Evolutionary conservation across 2,113 vertebrate genomes (phyloP).

Genomic region (Tetrax tetrax): DNA sequence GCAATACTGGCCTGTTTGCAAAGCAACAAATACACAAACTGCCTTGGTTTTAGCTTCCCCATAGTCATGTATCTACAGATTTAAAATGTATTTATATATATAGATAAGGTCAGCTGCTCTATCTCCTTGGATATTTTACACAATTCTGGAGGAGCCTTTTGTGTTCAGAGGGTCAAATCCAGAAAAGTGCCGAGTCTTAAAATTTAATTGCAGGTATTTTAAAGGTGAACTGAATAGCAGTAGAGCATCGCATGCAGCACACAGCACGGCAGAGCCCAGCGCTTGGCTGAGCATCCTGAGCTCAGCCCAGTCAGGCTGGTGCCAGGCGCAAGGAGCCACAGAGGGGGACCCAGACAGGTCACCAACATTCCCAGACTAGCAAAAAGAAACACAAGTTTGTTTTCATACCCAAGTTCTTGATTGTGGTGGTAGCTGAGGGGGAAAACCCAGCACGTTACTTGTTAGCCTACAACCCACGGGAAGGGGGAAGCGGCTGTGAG

Average conservation of each 20-base stretch:
- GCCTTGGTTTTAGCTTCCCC: neutral
- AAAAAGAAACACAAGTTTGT: neutral
- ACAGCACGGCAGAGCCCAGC: neutral
- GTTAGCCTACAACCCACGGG: neutral
- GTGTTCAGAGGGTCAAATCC: neutral
- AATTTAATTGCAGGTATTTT: neutral
- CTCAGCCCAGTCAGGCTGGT: neutral
- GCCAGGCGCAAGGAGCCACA: neutral
- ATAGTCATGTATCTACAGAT: neutral
- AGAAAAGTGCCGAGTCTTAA: neutral
- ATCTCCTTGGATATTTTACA: neutral
- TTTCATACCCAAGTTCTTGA: neutral
- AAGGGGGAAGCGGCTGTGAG: neutral
- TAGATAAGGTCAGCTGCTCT: neutral
- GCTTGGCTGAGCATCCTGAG: neutral
- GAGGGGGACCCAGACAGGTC: neutral
- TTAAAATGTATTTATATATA: no score
- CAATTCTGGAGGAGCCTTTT: neutral
- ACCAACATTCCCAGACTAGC: neutral
- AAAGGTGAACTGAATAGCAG: neutral
- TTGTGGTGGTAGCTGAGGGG: neutral
- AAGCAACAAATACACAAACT: neutral
- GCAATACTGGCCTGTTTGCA: neutral
- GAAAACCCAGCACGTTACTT: neutral
- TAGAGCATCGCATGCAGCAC: neutral